These are phyloP conservation scores for Nephrotoma flavescens DNA, from an alignment of 2,888 invertebrate genomes.

Conservation along the genomic window DNA sequence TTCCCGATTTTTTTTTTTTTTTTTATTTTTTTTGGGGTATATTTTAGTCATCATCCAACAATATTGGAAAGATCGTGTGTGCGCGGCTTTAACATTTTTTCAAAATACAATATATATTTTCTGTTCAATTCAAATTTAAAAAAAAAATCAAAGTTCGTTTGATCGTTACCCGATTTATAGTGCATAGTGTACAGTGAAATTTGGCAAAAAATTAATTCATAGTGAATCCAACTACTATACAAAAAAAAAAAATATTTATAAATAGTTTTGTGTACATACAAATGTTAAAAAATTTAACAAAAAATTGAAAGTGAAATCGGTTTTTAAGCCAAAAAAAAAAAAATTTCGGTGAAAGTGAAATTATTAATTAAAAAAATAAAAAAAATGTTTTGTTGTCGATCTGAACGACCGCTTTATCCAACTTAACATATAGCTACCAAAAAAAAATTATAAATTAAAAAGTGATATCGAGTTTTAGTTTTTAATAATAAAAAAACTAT, in stretches of 20 bases:
- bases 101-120: neutral
- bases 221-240: neutral
- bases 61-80: neutral
- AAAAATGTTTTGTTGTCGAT: slow-evolving; percentile 5
- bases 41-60: slow-evolving; percentile 1
- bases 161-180: neutral
- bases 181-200: neutral
- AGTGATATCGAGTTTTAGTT: neutral
- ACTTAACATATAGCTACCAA: neutral
- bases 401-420: slow-evolving; percentile 3
- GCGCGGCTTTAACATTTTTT: neutral
- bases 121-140: neutral
- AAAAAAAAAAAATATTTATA: neutral
- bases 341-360: slow-evolving; percentile 6
- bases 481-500: neutral
- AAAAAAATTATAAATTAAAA: neutral
- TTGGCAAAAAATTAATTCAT: neutral
- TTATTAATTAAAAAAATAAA: slow-evolving; percentile 1
- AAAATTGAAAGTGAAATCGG: neutral
- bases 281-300: neutral
- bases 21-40: neutral
- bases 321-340: slow-evolving; percentile 1
- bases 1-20: neutral
- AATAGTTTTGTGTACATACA: neutral
- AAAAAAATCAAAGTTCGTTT: neutral